A percentile compares a stretch with the other conserved stretches of the same genome.
phyloP scores from a whole-genome alignment of 2,888 invertebrate species.

The Epinotia demarniana region DNA sequence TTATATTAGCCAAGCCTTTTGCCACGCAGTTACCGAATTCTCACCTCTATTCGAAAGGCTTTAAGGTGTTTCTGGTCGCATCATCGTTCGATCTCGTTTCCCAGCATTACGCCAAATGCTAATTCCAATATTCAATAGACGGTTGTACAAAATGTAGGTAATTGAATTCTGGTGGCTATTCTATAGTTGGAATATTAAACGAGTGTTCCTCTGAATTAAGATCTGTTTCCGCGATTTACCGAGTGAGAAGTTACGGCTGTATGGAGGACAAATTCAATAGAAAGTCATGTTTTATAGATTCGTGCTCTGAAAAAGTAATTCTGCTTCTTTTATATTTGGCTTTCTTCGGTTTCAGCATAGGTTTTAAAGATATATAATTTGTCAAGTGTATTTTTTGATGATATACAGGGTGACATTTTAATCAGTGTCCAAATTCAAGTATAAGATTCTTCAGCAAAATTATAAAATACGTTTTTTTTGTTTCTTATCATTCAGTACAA shows the following conservation, averaged over 20 bases:
- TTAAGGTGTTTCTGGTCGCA: constrained; percentile 1
- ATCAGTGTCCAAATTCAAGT: no score
- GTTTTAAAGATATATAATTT: constrained; percentile 24
- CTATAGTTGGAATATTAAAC: constrained; percentile 41
- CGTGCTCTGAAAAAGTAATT: constrained; percentile 21
- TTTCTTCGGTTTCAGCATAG: constrained; percentile 6
- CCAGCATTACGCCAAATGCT: constrained; percentile 36
- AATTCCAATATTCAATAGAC: constrained; percentile 45
- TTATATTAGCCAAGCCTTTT: not conserved
- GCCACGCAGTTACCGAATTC: not conserved
- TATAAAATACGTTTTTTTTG: no score
- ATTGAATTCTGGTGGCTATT: constrained; percentile 40
- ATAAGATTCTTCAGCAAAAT: no score
- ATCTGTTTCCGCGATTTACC: constrained; percentile 26
- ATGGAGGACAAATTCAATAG: constrained; percentile 19
- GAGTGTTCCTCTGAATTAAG: constrained; percentile 24
- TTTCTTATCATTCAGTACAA: no score
- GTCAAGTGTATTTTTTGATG: constrained; percentile 11
- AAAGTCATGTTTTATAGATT: constrained; percentile 24
- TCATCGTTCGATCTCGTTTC: not conserved
- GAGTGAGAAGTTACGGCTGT: not conserved
- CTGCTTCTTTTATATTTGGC: constrained; percentile 19
- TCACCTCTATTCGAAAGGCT: not conserved
- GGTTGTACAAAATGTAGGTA: constrained; percentile 42
- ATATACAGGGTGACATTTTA: no score